Conservation (phyloP, 2,888 invertebrate genomes). For the Argyra leucocephala region DNA sequence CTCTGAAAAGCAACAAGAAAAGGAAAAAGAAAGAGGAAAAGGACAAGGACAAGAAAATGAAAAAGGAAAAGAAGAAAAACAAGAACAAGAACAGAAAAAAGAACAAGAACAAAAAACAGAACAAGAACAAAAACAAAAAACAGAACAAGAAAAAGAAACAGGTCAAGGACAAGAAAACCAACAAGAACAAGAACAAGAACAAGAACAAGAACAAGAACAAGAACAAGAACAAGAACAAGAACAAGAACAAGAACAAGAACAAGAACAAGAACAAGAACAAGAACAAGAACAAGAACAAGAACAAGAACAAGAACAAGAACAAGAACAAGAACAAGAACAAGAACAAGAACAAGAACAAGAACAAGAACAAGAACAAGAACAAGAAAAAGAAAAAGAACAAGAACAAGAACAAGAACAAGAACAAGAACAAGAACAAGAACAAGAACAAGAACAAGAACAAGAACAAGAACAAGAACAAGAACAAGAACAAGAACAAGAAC, state of each 20-base stretch:
- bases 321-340: constrained; percentile 6
- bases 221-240: constrained; percentile 6
- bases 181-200: constrained; percentile 6
- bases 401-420: constrained; percentile 6
- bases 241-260: constrained; percentile 6
- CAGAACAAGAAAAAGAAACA: background rate
- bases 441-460: constrained; percentile 6
- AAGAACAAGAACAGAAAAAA: background rate
- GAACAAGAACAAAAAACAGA: background rate
- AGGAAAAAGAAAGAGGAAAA: background rate
- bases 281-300: constrained; percentile 6
- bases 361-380: constrained; percentile 6
- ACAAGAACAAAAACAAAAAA: background rate
- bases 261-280: constrained; percentile 6
- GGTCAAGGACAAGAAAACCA: background rate
- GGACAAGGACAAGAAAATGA: background rate
- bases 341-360: constrained; percentile 6
- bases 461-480: constrained; percentile 6
- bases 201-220: constrained; percentile 6
- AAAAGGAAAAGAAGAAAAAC: background rate
- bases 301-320: constrained; percentile 6
- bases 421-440: constrained; percentile 6
- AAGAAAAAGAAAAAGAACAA: background rate
- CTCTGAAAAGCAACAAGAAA: background rate
- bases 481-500: constrained; percentile 8